Percentiles rank a stretch among this genome's conserved stretches.
Conservation (phyloP, 2,113 vertebrate species). For the Protobothrops mucrosquamatus region DNA sequence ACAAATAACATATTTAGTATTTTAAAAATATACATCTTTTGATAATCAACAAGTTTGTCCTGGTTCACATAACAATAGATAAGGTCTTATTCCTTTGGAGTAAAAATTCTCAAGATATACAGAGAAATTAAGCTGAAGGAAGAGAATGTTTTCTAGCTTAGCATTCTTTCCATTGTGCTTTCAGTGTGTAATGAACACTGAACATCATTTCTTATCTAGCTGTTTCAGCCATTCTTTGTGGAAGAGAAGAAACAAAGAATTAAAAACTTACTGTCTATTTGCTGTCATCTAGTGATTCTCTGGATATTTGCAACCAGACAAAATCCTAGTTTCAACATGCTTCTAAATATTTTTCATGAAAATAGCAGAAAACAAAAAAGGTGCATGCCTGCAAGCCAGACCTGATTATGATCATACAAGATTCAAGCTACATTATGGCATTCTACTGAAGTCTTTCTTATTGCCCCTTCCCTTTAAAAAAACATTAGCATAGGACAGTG, state of each 20-base stretch:
- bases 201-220: background rate
- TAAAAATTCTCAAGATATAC: background rate
- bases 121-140: background rate
- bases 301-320: background rate
- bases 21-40: background rate
- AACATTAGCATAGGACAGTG: background rate
- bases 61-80: background rate
- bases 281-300: background rate
- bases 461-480: background rate
- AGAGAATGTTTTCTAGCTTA: background rate
- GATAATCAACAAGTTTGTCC: background rate
- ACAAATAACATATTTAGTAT: background rate
- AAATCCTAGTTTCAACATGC: background rate
- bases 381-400: background rate
- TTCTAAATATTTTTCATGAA: background rate
- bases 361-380: background rate
- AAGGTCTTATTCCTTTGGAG: background rate
- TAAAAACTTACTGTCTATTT: background rate
- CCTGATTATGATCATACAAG: background rate
- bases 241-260: background rate
- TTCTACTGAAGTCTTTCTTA: background rate
- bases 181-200: background rate
- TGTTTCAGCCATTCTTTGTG: background rate
- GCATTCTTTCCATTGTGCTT: background rate
- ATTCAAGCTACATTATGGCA: background rate